phyloP scores from a whole-genome alignment of 2,797 vertebrate genomes.

The Microctenopoma steveboyesi region DNA sequence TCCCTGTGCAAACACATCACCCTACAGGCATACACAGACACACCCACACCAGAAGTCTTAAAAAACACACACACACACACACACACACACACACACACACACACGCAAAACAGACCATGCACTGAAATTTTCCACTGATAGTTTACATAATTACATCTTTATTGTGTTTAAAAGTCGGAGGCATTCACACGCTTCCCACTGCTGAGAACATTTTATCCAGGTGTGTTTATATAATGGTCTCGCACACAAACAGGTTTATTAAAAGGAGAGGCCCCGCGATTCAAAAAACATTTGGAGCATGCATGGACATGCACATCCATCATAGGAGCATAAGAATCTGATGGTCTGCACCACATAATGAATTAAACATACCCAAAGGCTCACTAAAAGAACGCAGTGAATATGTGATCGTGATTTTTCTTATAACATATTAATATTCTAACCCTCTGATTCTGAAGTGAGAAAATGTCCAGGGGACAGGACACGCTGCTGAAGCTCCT shows the following conservation, averaged over 20 bases:
- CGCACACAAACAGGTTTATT: constrained; percentile 55
- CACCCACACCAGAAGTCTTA: neutral
- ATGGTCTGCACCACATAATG: constrained; percentile 64
- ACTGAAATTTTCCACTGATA: constrained; percentile 51
- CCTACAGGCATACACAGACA: constrained; percentile 22
- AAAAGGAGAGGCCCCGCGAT: constrained; percentile 64
- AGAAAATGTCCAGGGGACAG: constrained; percentile 46
- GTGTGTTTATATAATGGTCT: constrained; percentile 69
- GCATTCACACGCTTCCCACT: constrained; percentile 31
- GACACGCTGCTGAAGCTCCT: constrained; percentile 38
- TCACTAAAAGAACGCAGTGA: constrained; percentile 76
- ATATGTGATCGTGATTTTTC: constrained; percentile 79
- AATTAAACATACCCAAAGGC: constrained; percentile 79
- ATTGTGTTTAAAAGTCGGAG: constrained; percentile 51
- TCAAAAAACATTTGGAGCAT: constrained; percentile 66
- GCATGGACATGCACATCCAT: constrained; percentile 78
- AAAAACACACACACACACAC: neutral
- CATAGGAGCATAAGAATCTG: constrained; percentile 67
- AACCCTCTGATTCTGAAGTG: constrained; percentile 55
- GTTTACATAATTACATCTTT: constrained; percentile 67
- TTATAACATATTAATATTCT: constrained; percentile 77
- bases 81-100: constrained; percentile 8
- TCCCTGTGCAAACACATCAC: constrained; percentile 18
- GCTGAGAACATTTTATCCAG: constrained; percentile 59
- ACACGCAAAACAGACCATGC: constrained; percentile 18